Base-by-base conservation (phyloP, 2,797 vertebrate species). In the Cottoperca gobio region DNA sequence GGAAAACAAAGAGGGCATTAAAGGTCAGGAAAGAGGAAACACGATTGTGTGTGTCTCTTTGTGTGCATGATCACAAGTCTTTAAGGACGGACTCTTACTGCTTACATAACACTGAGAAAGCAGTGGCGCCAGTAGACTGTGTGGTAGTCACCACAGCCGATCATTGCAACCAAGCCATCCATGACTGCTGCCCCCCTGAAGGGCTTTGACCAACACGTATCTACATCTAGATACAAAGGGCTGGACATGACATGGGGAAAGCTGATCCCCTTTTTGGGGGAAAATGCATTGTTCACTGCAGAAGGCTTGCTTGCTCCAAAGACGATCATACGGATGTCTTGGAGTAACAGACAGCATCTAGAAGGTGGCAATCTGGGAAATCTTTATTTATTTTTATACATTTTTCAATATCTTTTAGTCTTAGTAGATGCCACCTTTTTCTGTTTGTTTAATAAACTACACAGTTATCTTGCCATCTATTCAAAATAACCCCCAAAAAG, bases 141-240 rank as follows among this genome's bases (percentile, higher is more conserved):
- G 69, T 67, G 60, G 53, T 31, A 79, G 82, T 71, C 78, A 81
- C 84, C 73, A 64, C 89, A 79, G 81, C 70, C 45, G 50, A 84
- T 80, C 74, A 76, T 91, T 88, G 80, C 49, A 8, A 77, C 65
- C 83, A 81, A 88, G 67, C 75, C 89, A 88, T 81, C 92, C 90
- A 79, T 93, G 91, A 93, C 88, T 55, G 72, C 63, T 65, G 48
- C 68, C 78, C 74, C 82, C 76, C 77, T 57, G 37, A 73, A 77
- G 70, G 83, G 54, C 73, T 89, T 83, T 87, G 68, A 88, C 76
- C 77, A 62, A 59, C 87, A 85, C 74, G 63, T 85, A 89, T 88
- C 75, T 79, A 87, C 85, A 89, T 82, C 83, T 63, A 73, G 57
- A 80, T 64, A 86, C 85, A 91, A 91, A 91, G 50, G 45, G 59